Evolutionary conservation across 2,797 vertebrate genomes (phyloP), one percentile per base, ranked within the genome.

Genomic region (Basileuterus tristriatus): DNA sequence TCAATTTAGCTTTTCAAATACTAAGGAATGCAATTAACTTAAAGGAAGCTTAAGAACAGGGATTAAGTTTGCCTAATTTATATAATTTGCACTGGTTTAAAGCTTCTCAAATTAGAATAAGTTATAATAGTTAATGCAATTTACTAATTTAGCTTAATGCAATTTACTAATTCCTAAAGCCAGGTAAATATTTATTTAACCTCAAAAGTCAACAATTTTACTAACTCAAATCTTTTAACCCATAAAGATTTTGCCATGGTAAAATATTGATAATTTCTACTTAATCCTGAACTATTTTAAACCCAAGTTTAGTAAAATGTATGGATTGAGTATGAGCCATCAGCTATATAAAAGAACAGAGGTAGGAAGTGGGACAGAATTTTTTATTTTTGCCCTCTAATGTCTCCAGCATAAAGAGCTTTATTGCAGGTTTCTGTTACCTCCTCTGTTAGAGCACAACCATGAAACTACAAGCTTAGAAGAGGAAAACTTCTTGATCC

Each of bases 151-250:
- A 70, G 41, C 14, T 69, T 80, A 52, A 24, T 68, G 24, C 62
- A 52, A 37, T 52, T 87, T 52, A 56, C 65, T 74, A 30, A 58
- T 92, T 75, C 75, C 71, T 93, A 47, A 87, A 90, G 37, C 59
- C 68, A 71, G 69, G 50, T 75, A 55, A 75, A 70, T 16, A 75
- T 37, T 55, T 71, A 30, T 82, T 94, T 90, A 63, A 78, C 62
- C 20, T 92, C 72, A 69, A 49, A 89, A 84, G 34, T 89, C 77
- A 85, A 75, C 63, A 69, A n/a, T 90, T 94, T 94, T 89, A 95
- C 89, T 92, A 30, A 47, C 79, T 93, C 76, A 80, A 69, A 4
- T 47, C 60, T 88, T 81, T 88, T 85, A 24, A 79, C 46, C 60
- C 50, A 27, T 93, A 88, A 90, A 84, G 37, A 59, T 91, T 93